Percentiles rank a stretch among this genome's conserved stretches.
These are phyloP conservation scores for Oscheius myriophilus DNA, from an alignment of 2,888 invertebrate species.

Conservation along the genomic window DNA sequence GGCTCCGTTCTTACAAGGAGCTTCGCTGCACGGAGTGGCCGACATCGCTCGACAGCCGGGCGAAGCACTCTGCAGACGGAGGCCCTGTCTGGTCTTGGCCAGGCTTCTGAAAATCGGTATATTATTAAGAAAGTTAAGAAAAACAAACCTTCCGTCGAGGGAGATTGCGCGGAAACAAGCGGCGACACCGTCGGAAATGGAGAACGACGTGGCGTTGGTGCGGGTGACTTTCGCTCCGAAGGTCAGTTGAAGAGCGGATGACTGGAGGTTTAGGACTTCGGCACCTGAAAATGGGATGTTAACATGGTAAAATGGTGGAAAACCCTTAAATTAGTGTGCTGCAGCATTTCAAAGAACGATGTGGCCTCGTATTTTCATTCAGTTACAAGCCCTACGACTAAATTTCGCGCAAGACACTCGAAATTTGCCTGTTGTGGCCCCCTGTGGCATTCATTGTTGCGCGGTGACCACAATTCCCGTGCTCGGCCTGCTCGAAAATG, in stretches of 20 bases:
- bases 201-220: background rate
- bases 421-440: no score
- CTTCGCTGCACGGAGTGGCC: slow-evolving; percentile 45
- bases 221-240: slow-evolving; percentile 46
- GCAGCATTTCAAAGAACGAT: no score
- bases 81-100: slow-evolving; percentile 49
- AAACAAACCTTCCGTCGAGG: slow-evolving; percentile 74
- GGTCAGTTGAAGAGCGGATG: slow-evolving; percentile 44
- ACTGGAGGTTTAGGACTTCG: slow-evolving; percentile 85
- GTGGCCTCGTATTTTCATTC: no score
- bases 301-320: background rate
- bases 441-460: no score
- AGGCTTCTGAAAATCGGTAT: slow-evolving; percentile 29
- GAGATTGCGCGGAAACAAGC: slow-evolving; percentile 90
- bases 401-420: no score
- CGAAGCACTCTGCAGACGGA: slow-evolving; percentile 41
- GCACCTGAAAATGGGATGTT: slow-evolving; percentile 37
- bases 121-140: background rate
- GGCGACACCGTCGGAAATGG: slow-evolving; percentile 83
- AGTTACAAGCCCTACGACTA: no score
- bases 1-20: slow-evolving; percentile 47
- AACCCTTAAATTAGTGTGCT: no score
- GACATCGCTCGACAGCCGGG: slow-evolving; percentile 47
- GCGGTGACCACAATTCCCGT: no score
- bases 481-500: no score